These are phyloP conservation scores for Acromyrmex heyeri DNA, from an alignment of 1,140 invertebrate genomes.

Conservation along the genomic window DNA sequence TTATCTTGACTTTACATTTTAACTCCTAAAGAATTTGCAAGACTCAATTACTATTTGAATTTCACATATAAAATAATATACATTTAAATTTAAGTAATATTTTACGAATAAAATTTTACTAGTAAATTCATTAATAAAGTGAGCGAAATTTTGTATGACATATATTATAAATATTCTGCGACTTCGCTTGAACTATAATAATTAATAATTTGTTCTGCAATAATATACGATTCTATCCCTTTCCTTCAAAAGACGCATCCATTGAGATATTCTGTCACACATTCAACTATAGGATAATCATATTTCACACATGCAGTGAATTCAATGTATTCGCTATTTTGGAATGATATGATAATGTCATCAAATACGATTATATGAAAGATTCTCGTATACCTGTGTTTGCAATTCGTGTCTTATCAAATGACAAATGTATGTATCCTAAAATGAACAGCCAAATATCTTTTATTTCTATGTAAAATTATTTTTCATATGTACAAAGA, in stretches of 20 bases:
- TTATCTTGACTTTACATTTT: background rate
- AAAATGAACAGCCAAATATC: slow-evolving; percentile 4
- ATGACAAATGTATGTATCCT: background rate
- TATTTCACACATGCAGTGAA: background rate
- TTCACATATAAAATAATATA: background rate
- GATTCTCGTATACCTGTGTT: background rate
- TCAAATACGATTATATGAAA: background rate
- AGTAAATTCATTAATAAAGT: slow-evolving; percentile 5
- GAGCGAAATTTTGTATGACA: background rate
- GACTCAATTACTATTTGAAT: background rate
- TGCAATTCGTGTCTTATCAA: background rate
- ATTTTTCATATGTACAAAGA: background rate
- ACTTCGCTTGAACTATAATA: background rate
- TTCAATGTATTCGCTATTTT: slow-evolving; percentile 6
- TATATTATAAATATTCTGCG: background rate
- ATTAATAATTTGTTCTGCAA: background rate
- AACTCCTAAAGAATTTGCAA: background rate
- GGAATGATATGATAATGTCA: background rate
- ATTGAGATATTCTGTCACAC: slow-evolving; percentile 1
- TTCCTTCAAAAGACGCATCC: background rate
- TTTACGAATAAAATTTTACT: background rate
- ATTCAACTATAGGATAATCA: background rate
- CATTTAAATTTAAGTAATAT: background rate
- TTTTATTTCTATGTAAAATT: background rate
- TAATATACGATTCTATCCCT: background rate